A percentile compares a stretch with the other conserved stretches of the same genome.
Evolutionary conservation across 2,797 vertebrate genomes (phyloP).

Genomic region (Chaunax sp.): DNA sequence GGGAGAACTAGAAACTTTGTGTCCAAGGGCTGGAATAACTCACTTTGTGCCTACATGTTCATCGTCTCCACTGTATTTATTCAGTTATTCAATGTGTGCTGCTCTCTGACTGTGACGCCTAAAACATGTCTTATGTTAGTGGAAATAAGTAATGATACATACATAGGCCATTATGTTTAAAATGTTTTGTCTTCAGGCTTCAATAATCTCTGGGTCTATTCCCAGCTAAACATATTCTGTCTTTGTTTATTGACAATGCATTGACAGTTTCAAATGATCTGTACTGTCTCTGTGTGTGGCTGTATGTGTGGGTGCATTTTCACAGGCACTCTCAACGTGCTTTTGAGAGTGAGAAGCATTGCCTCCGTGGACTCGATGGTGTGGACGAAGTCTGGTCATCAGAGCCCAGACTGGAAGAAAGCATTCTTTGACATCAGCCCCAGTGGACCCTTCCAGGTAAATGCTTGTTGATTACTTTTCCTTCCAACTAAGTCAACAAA

Average conservation of each 20-base stretch:
- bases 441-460: constrained; percentile 94
- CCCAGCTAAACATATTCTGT: too few species aligned
- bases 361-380: constrained; percentile 87
- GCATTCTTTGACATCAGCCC: constrained; percentile 91
- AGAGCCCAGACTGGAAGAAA: constrained; percentile 91
- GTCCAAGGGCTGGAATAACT: too few species aligned
- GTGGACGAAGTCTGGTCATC: constrained; percentile 91
- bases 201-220: constrained; percentile 5
- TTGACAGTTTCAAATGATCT: constrained; percentile 33
- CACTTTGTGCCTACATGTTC: not conserved
- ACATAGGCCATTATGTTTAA: too few species aligned
- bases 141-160: not conserved
- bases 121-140: not conserved
- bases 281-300: constrained; percentile 18
- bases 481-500: not conserved
- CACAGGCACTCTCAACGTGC: constrained; percentile 90
- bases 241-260: constrained; percentile 2
- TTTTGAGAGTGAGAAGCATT: constrained; percentile 90
- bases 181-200: not conserved
- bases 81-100: not conserved
- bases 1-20: too few species aligned
- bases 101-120: not conserved
- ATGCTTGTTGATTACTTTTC: constrained; percentile 1
- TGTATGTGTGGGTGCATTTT: constrained; percentile 28
- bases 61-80: not conserved